Evolutionary conservation across 2,797 vertebrate genomes (phyloP).

Genomic region (Smutsia temminckii): DNA sequence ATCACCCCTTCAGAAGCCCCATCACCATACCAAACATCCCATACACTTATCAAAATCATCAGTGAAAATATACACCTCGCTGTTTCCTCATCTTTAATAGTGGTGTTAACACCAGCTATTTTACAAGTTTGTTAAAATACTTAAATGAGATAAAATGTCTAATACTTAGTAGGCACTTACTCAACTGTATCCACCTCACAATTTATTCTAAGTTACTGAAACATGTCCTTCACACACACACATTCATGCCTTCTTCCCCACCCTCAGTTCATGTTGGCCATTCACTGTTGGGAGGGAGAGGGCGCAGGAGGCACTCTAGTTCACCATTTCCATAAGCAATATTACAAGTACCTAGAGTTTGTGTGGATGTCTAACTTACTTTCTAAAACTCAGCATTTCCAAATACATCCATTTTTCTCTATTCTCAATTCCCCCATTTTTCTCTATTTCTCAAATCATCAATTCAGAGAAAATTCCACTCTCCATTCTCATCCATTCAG

Average conservation of each 20-base stretch:
- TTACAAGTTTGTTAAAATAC: not conserved
- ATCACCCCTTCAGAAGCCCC: not conserved
- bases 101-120: not conserved
- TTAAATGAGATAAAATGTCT: not conserved
- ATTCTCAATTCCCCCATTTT: conserved; percentile 7
- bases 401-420: not conserved
- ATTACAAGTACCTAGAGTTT: not conserved
- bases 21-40: not conserved
- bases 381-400: conserved; percentile 4
- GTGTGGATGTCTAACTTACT: not conserved
- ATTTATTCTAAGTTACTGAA: not conserved
- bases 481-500: not conserved
- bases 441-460: not conserved
- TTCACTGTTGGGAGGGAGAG: not conserved
- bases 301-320: not conserved
- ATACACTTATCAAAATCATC: not conserved
- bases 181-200: not conserved
- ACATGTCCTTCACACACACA: not conserved
- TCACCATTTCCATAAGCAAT: not conserved
- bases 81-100: not conserved
- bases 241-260: not conserved
- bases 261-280: not conserved
- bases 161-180: not conserved
- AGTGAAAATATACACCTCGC: not conserved
- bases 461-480: conserved; percentile 14